Base-by-base conservation (phyloP, 1,140 invertebrate genomes). In the Cydia strobilella region DNA sequence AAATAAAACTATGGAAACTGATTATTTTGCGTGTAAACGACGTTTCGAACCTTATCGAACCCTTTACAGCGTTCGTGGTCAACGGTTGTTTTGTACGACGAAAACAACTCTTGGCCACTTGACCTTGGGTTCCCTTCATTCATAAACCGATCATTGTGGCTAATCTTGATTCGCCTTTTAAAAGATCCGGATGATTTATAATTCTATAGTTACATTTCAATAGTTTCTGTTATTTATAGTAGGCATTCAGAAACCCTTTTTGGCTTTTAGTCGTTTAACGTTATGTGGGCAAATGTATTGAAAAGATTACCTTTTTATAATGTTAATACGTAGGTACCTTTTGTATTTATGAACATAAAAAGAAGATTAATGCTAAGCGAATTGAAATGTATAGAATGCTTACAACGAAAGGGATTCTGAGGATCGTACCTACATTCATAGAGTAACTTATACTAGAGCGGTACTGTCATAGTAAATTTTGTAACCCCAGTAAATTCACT, bases 161-260 rank as follows among this genome's bases (percentile, higher is more conserved):
- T 15, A 48, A 7, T 48, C 45, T 15, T 48, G 45, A 48, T 13
- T 15, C 42, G 18, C 15, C 51, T 54, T 51, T 51, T 54, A 7
- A 18, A 54, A 54, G n/a, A 54, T 54, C 15, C 5, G n/a, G 6
- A 6, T 2, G 15, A 54, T 54, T 54, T 18, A 54, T 54, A 18
- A 20, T 54, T 54, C 15, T n/a, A 15, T 13, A 48, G 0, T 48
- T 54, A 18, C 15, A 54, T 48, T 48, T 48, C 13, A 48, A 48
- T 48, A n/a, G 45, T 48, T 5, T 39, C 35, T 39, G 35, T 39
- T 39, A 48, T 48, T 48, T 48, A 48, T 48, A 48, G 15, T 48
- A 48, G 45, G 45, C 51, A 54, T n/a, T 54, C 51, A 18, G 51
- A 20, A 54, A 54, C 51, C n/a, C 48, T 51, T 51, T 51, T 51